phyloP scores from a whole-genome alignment of 2,888 invertebrate genomes.

The Arge pagana region DNA sequence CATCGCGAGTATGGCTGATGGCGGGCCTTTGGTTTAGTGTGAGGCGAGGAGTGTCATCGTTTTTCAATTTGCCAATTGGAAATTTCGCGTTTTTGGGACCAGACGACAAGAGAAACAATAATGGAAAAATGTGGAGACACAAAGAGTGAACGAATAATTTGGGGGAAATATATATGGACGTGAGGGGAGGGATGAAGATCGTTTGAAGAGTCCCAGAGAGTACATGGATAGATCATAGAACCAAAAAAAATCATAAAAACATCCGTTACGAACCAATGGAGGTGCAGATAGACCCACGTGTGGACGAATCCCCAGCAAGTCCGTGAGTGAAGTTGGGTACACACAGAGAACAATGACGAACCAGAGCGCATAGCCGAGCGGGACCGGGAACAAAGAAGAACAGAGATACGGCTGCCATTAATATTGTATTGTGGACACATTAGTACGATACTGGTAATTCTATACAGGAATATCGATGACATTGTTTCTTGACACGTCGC shows the following conservation, averaged over 20 bases:
- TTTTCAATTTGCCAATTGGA: constrained; percentile 3
- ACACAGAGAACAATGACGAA: constrained; percentile 60
- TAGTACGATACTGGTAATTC: constrained; percentile 56
- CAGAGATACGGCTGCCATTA: constrained; percentile 60
- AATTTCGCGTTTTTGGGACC: constrained; percentile 9
- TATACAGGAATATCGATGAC: constrained; percentile 42
- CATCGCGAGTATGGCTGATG: constrained; percentile 56
- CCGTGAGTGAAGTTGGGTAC: constrained; percentile 58
- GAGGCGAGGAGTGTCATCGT: constrained; percentile 15
- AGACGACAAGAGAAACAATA: constrained; percentile 11
- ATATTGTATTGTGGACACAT: constrained; percentile 56
- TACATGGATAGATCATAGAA: constrained; percentile 19
- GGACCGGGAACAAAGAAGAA: constrained; percentile 60
- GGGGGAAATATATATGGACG: neutral
- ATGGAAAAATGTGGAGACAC: constrained; percentile 22
- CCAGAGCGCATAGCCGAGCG: constrained; percentile 60
- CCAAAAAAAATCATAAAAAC: constrained; percentile 22
- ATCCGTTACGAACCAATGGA: constrained; percentile 59
- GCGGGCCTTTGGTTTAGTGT: constrained; percentile 43
- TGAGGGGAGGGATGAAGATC: neutral
- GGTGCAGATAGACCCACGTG: constrained; percentile 57
- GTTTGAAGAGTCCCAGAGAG: neutral
- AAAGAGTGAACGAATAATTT: constrained; percentile 24
- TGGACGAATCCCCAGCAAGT: constrained; percentile 59
- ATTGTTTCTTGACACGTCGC: neutral